Conservation (phyloP, 2,113 vertebrate species). For the Clinocottus analis region DNA sequence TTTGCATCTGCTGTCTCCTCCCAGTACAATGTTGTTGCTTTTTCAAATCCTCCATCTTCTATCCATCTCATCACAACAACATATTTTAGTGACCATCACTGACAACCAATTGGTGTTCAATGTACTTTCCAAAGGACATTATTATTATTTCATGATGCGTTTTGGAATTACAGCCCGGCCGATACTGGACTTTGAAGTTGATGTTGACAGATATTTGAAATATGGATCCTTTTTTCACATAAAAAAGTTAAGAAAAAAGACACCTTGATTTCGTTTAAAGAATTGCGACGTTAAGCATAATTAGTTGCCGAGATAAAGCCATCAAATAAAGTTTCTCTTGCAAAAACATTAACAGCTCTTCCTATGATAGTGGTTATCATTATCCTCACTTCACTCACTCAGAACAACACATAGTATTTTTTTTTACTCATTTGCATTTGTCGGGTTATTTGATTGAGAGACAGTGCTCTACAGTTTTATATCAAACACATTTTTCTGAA, state of each 20-base stretch:
- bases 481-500: not conserved
- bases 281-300: not conserved
- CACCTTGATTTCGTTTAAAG: not conserved
- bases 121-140: not conserved
- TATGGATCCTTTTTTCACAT: not conserved
- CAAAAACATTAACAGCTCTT: not conserved
- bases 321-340: not conserved
- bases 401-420: not conserved
- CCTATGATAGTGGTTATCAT: not conserved
- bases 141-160: conserved; percentile 21
- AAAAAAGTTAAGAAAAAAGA: not conserved
- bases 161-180: not conserved
- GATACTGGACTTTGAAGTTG: not conserved
- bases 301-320: not conserved
- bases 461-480: not conserved
- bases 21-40: not conserved
- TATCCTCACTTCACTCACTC: not conserved
- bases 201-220: not conserved
- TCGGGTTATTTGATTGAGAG: not conserved
- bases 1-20: conserved; percentile 62
- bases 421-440: not conserved
- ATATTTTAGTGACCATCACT: not conserved
- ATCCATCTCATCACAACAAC: conserved; percentile 11
- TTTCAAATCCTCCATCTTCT: conserved; percentile 34
- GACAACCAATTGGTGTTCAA: conserved; percentile 1